A percentile compares a stretch with the other conserved stretches of the same genome.
phyloP scores from a whole-genome alignment of 2,113 vertebrate genomes.

The Lonchura striata region DNA sequence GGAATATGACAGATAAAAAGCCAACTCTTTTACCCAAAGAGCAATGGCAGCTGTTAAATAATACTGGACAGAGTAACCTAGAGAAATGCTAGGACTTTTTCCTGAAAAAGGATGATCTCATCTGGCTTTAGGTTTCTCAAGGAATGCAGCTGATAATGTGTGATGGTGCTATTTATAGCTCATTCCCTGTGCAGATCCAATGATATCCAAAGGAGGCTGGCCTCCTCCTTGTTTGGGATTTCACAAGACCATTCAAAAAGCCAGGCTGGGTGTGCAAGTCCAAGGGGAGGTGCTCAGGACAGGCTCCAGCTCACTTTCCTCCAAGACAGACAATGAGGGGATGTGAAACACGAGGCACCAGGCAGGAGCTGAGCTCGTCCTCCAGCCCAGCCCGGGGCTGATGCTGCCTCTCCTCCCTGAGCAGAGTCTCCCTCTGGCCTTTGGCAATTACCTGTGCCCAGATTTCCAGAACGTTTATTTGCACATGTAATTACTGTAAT shows the following conservation, averaged over 20 bases:
- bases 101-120: constrained; percentile 20
- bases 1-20: background rate
- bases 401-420: background rate
- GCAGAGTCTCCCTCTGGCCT: background rate
- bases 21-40: background rate
- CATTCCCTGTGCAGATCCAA: background rate
- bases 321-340: background rate
- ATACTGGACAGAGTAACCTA: background rate
- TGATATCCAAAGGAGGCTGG: background rate
- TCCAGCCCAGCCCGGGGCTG: fast-evolving
- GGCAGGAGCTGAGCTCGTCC: background rate
- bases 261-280: background rate
- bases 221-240: background rate
- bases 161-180: background rate
- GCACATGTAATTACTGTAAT: background rate
- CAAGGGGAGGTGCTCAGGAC: background rate
- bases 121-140: background rate
- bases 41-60: background rate
- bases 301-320: background rate
- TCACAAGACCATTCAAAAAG: background rate
- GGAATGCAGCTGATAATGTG: constrained; percentile 16
- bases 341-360: background rate
- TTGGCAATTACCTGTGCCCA: background rate
- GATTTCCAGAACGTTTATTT: background rate
- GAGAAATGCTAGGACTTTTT: background rate